Conservation (phyloP, 2,888 invertebrate species). For the Eremobia ochroleuca region DNA sequence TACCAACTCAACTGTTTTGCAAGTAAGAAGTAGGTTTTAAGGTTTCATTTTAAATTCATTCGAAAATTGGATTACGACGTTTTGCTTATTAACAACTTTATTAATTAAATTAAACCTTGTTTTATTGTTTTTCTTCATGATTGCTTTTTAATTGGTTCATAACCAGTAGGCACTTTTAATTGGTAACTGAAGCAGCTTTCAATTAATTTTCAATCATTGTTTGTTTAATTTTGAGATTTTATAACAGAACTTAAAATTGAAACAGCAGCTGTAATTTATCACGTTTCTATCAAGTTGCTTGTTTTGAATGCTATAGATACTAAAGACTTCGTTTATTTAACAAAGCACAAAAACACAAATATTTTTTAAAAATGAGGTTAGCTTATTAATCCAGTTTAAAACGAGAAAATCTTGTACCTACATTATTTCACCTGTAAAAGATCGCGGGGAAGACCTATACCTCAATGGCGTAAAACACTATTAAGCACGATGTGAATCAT, state of each 20-base stretch:
- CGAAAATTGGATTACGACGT: not conserved
- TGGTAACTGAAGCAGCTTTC: constrained; percentile 5
- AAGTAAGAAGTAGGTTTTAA: not conserved
- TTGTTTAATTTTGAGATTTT: not conserved
- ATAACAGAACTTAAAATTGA: not conserved
- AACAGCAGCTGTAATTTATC: not conserved
- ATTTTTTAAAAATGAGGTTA: not conserved
- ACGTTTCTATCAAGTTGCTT: not conserved
- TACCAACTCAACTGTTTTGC: not conserved
- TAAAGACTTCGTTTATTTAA: not conserved
- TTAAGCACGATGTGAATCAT: not conserved
- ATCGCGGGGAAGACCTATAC: not conserved
- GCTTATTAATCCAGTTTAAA: not conserved
- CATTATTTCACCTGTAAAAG: not conserved
- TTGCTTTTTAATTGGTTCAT: constrained; percentile 5
- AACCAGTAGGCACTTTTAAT: constrained; percentile 8
- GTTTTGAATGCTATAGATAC: not conserved
- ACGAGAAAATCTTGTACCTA: not conserved
- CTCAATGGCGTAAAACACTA: not conserved
- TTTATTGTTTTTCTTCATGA: constrained; percentile 13
- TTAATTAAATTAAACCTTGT: constrained; percentile 19
- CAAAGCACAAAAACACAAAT: not conserved
- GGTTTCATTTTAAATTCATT: constrained; percentile 8
- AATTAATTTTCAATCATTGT: not conserved
- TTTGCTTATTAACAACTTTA: constrained; percentile 31